Evolutionary conservation across 1,140 invertebrate species (phyloP).

Genomic region (Yoshiicerus persimilis): DNA sequence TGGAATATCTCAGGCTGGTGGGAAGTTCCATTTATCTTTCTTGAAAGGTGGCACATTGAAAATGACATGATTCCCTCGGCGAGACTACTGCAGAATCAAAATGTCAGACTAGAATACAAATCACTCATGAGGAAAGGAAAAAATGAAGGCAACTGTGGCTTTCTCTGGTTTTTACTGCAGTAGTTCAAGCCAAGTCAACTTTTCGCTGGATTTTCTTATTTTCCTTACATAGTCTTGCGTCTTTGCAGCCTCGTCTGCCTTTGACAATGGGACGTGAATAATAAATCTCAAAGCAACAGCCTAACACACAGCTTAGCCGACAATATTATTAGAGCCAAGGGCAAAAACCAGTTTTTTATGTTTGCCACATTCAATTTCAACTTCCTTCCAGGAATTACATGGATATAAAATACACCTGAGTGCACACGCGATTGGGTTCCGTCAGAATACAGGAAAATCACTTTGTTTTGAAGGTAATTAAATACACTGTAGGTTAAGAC

Average conservation of each 20-base stretch:
- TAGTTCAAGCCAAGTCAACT: background rate
- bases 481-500: background rate
- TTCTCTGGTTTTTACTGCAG: background rate
- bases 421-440: background rate
- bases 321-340: background rate
- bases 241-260: background rate
- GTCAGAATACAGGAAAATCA: background rate
- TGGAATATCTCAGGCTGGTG: slow-evolving; percentile 2
- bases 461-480: background rate
- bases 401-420: background rate
- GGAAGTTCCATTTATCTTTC: slow-evolving; percentile 10
- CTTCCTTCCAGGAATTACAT: background rate
- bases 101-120: background rate
- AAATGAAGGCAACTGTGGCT: background rate
- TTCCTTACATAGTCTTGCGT: background rate
- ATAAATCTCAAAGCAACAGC: background rate
- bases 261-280: background rate
- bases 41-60: background rate
- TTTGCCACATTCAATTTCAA: background rate
- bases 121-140: background rate
- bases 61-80: background rate
- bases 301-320: background rate
- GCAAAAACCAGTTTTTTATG: too few species aligned
- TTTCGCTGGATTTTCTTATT: background rate
- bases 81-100: background rate